Percentiles rank a stretch among this genome's conserved stretches.
These are phyloP conservation scores for Thryonomys swinderianus DNA, from an alignment of 2,113 vertebrate genomes.

Conservation along the genomic window DNA sequence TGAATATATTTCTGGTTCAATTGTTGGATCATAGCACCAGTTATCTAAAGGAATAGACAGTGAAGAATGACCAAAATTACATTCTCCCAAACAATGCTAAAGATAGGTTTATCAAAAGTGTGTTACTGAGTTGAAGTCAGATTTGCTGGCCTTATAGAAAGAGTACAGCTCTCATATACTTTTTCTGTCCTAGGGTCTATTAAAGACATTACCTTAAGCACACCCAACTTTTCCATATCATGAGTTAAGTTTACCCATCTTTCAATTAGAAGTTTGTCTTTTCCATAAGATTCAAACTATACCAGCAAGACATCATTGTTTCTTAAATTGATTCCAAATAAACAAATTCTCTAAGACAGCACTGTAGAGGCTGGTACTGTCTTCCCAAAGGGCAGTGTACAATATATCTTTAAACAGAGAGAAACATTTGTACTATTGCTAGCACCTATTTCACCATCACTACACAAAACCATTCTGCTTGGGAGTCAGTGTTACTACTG, in stretches of 20 bases:
- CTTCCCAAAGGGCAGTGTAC: background rate
- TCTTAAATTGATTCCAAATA: slow-evolving; percentile 30
- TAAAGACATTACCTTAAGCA: background rate
- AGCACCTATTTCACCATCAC: slow-evolving; percentile 1
- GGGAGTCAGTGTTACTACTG: slow-evolving; percentile 4
- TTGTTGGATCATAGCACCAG: slow-evolving; percentile 3
- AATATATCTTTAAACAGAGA: background rate
- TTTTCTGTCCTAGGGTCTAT: slow-evolving; percentile 8
- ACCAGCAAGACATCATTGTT: background rate
- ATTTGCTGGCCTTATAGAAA: slow-evolving; percentile 20
- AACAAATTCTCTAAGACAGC: background rate
- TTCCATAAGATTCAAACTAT: background rate
- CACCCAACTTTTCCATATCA: background rate
- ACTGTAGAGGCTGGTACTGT: background rate
- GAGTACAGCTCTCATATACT: background rate
- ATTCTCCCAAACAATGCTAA: slow-evolving; percentile 59
- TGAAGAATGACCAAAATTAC: slow-evolving; percentile 67
- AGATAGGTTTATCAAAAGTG: slow-evolving; percentile 64
- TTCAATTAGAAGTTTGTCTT: background rate
- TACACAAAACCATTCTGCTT: background rate
- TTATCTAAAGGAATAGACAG: slow-evolving; percentile 55
- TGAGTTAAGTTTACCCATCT: background rate
- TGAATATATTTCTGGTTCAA: slow-evolving; percentile 67
- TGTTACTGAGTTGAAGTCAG: slow-evolving; percentile 57
- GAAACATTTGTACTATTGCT: background rate